Evolutionary conservation across 2,888 invertebrate genomes (phyloP), one percentile per base, ranked within the genome.

Genomic region (Cactoblastis cactorum): DNA sequence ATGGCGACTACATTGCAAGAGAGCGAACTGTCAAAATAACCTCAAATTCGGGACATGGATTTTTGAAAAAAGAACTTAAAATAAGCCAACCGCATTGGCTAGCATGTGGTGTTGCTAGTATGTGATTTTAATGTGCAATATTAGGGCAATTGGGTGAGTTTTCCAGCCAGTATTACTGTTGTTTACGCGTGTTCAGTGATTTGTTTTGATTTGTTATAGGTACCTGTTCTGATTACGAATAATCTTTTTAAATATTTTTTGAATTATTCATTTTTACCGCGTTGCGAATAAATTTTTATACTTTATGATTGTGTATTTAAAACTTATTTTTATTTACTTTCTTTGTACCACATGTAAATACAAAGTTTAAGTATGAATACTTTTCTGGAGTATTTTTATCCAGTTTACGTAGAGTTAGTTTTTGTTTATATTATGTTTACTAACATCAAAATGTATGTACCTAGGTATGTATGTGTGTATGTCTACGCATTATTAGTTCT

Each of bases 11-110:
- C 41, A 34, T 41, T 38, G 18, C 41, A 19, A 34, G 22, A 14
- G 12, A 41, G 8, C 33, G 32, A 52, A 51, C 55, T 55, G 55
- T 55, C 55, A 55, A 51, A 52, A 53, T 50, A 54, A 55, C 55
- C 50, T 52, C 35, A 45, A 34, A 48, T 35, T 41, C 41, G 3
- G 24, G 15, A 24, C 41, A 41, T 41, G 24, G 14, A 41, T 24
- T 41, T 39, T 47, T 52, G 52, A 45, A 22, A 37, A 34, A 19
- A 45, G n/a, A 34, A 22, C 6, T 22, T 9, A 17, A 43, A 28
- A 35, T 49, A 48, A 41, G 24, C 41, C 22, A 24, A 41, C 9
- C 14, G 22, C n/a, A 41, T 41, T 52, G 49, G 28, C 18, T 6
- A 37, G 24, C 33, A 34, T 38, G 18, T 14, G 22, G 9, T n/a